Base-by-base conservation (phyloP, 2,888 invertebrate species). In the Zelleria hepariella region DNA sequence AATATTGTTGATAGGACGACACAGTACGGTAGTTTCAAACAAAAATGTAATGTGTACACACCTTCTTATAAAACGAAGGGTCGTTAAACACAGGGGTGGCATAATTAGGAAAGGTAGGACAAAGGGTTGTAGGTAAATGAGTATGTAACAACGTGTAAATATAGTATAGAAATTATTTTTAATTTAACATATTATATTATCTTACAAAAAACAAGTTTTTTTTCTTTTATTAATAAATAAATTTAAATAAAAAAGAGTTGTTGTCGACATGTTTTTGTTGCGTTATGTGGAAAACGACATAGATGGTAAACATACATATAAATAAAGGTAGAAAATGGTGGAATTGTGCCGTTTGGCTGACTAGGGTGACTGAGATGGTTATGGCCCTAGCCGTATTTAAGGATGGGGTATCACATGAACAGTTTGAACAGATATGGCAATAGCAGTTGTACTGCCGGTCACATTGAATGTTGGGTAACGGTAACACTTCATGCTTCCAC, bases 401-500 rank as follows among this genome's bases (percentile, higher is more conserved):
- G 68, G 68, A 69, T 72, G 74, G 71, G 71, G 66, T 75, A 80
- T 80, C 81, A 82, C 83, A 81, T 71, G 57, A 51, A 26, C 25
- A 69, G 71, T 68, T 69, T 72, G 74, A 73, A 76, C 74, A 75
- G 77, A 76, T 72, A 59, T 64, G 61, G 75, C 64, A 73, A 72
- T 70, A 71, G 70, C 60, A 70, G 77, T 69, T 80, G 79, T 77
- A 74, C 70, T 69, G 69, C 75, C 80, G 78, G 81, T 83, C 83
- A 84, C 74, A 68, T 65, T 80, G 70, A 71, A 68, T 74, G 74
- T 78, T 73, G 77, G 70, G 71, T 71, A 70, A 74, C 72, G 70
- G 73, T 69, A 69, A 80, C 78, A 79, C 78, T 86, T 94, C 93
- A 95, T 93, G 95, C 95, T 91, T 95, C 95, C 86, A 93, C 93